phyloP scores from a whole-genome alignment of 2,888 invertebrate species.

The Leptinotarsa peninsularis region DNA sequence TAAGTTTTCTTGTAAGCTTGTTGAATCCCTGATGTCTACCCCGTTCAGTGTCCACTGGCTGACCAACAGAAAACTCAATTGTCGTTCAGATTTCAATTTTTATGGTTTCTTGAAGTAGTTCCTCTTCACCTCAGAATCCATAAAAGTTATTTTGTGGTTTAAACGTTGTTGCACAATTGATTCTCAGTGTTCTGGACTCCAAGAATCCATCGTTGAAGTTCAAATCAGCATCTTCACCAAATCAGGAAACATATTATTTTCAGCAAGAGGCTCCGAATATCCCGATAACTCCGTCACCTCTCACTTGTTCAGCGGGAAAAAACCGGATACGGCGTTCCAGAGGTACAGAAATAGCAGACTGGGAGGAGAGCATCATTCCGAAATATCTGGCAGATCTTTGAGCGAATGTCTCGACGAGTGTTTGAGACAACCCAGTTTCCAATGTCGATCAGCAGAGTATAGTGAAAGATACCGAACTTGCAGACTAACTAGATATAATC shows the following conservation, averaged over 20 bases:
- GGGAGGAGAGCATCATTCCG: conserved; percentile 89
- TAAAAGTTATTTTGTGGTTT: too few relatives aligned
- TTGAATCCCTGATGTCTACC: too few relatives aligned
- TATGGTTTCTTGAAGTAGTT: too few relatives aligned
- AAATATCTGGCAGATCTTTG: conserved; percentile 87
- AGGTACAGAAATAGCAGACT: conserved; percentile 87
- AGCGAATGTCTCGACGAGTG: conserved; percentile 93
- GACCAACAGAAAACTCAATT: too few relatives aligned
- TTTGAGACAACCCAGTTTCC: conserved; percentile 88
- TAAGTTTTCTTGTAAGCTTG: too few relatives aligned
- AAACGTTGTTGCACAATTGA: neutral
- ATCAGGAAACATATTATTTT: conserved; percentile 58
- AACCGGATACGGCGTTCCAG: conserved; percentile 91
- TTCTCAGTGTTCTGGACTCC: conserved; percentile 16
- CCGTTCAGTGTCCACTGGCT: too few relatives aligned
- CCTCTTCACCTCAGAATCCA: too few relatives aligned
- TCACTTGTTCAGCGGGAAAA: conserved; percentile 82
- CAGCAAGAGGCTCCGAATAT: conserved; percentile 89
- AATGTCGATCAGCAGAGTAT: conserved; percentile 89
- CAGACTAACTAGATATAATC: conserved; percentile 86
- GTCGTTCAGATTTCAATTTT: too few relatives aligned
- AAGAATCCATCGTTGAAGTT: neutral
- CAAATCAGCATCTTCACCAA: conserved; percentile 6
- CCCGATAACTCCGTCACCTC: conserved; percentile 89
- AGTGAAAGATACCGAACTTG: conserved; percentile 88